Evolutionary conservation across 2,888 invertebrate genomes (phyloP).

Genomic region (Chrysina gloriosa): DNA sequence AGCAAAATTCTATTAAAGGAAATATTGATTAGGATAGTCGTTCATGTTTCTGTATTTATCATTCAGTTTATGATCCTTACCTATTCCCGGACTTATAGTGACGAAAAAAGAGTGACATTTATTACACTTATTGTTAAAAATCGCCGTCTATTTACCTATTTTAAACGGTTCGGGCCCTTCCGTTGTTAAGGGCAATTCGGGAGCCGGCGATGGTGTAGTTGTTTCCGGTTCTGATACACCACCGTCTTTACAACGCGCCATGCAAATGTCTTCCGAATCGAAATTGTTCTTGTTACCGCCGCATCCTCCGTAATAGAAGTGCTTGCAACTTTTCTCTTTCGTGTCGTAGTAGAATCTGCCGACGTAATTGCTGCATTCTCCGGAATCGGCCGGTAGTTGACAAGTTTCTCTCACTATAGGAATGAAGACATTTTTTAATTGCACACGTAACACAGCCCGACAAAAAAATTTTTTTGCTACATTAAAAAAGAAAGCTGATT

Average conservation of each 20-base stretch:
- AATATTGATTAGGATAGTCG: too few species aligned
- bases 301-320: conserved; percentile 92
- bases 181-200: conserved; percentile 12
- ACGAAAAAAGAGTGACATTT: not conserved
- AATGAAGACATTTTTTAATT: conserved; percentile 16
- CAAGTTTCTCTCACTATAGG: conserved; percentile 75
- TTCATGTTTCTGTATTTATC: too few species aligned
- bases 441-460: not conserved
- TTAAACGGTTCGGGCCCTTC: conserved; percentile 48
- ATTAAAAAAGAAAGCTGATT: too few species aligned
- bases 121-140: not conserved
- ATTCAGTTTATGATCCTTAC: not conserved
- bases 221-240: conserved; percentile 23
- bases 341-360: conserved; percentile 88
- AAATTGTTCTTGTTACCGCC: conserved; percentile 93
- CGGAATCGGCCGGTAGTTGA: conserved; percentile 79
- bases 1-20: conserved; percentile 73
- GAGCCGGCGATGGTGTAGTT: conserved; percentile 40
- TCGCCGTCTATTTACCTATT: conserved; percentile 50
- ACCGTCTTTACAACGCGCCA: conserved; percentile 70
- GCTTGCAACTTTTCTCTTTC: conserved; percentile 76
- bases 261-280: conserved; percentile 74
- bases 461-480: too few species aligned
- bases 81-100: not conserved
- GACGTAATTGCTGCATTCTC: conserved; percentile 81